phyloP scores from a whole-genome alignment of 1,140 invertebrate species.

The Papilio helenus region DNA sequence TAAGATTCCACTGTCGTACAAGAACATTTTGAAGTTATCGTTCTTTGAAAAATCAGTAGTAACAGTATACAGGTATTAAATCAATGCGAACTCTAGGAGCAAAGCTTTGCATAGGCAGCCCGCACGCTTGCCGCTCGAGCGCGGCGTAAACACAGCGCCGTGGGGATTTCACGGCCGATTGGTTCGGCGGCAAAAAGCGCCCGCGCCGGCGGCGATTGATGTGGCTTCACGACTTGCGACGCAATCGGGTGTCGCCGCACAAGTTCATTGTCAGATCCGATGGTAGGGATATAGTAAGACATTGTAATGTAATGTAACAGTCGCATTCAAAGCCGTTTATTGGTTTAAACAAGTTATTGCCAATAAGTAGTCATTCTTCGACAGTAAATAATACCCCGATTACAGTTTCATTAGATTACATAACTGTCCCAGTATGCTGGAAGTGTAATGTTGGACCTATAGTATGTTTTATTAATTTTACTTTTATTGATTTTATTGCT shows the following conservation, averaged over 20 bases:
- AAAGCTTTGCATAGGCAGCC: constrained; percentile 34
- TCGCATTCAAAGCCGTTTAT: not conserved
- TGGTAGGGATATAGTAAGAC: not conserved
- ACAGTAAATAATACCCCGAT: not conserved
- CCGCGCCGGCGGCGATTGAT: constrained; percentile 48
- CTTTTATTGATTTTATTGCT: too few relatives aligned
- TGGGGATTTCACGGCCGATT: constrained; percentile 59
- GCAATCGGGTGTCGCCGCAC: constrained; percentile 21
- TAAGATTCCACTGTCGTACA: too few relatives aligned
- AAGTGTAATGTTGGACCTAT: not conserved
- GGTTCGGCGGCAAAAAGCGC: constrained; percentile 51
- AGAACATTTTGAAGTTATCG: too few relatives aligned
- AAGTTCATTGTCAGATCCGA: constrained; percentile 24
- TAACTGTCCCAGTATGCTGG: not conserved
- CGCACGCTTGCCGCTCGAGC: constrained; percentile 38
- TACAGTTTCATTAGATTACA: not conserved
- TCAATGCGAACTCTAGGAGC: not conserved
- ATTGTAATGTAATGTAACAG: not conserved
- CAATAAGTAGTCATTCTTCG: not conserved
- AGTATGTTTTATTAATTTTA: too few relatives aligned
- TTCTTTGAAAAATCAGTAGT: too few relatives aligned
- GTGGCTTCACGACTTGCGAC: constrained; percentile 36
- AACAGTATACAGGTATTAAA: not conserved
- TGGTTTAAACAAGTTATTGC: not conserved
- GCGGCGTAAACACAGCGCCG: constrained; percentile 46